Evolutionary conservation across 2,797 vertebrate genomes (phyloP).

Genomic region (Luscinia megarhynchos): DNA sequence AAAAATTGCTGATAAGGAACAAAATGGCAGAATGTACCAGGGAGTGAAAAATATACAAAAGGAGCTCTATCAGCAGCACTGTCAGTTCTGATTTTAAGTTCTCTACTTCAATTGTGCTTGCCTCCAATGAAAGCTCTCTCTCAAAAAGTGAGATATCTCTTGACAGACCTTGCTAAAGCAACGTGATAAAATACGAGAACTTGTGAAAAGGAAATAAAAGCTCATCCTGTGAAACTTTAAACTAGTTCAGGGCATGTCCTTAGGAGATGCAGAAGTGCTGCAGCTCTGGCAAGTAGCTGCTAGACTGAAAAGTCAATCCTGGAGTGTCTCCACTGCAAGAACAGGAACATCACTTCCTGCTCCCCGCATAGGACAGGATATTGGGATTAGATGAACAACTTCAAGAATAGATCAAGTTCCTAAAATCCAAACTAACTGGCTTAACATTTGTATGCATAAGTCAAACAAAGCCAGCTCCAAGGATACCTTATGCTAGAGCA

Average conservation of each 20-base stretch:
- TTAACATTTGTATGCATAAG: background rate
- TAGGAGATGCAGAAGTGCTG: too few species aligned
- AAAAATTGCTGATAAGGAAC: background rate
- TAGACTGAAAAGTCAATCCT: background rate
- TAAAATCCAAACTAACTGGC: background rate
- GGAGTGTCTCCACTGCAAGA: background rate
- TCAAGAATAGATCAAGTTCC: background rate
- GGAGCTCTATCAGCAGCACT: background rate
- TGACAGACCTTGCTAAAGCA: background rate
- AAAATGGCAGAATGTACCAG: background rate
- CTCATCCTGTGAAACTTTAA: background rate
- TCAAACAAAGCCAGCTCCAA: background rate
- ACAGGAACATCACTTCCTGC: background rate
- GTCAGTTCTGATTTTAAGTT: background rate
- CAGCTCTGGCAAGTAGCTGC: background rate
- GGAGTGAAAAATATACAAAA: background rate
- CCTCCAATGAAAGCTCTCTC: background rate
- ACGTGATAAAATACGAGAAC: background rate
- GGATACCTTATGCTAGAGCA: fast-evolving
- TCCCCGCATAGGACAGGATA: background rate
- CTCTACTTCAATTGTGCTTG: background rate
- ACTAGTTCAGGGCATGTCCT: background rate
- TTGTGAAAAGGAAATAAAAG: background rate
- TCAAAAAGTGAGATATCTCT: background rate
- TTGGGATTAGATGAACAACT: fast-evolving